These are phyloP conservation scores for Anoura caudifer DNA, from an alignment of 2,113 vertebrate genomes.

Conservation along the genomic window DNA sequence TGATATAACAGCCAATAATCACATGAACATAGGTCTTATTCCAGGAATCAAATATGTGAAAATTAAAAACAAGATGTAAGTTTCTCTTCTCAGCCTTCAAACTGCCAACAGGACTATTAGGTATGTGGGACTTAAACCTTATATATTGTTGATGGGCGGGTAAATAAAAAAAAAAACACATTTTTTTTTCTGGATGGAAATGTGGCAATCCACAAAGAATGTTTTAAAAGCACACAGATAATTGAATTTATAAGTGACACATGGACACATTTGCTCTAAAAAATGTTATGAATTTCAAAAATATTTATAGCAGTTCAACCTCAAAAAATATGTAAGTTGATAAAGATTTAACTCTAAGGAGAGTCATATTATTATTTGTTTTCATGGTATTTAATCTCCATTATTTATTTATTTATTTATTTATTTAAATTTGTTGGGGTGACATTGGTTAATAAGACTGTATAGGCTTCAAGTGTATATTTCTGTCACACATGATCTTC, in stretches of 20 bases:
- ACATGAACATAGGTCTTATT: not conserved
- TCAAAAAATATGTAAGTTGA: not conserved
- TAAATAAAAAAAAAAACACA: not conserved
- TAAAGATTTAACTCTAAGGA: not conserved
- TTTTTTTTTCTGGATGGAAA: not conserved
- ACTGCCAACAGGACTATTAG: not conserved
- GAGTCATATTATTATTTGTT: too few relatives aligned
- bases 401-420: not conserved
- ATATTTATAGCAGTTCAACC: not conserved
- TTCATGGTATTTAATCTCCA: too few relatives aligned
- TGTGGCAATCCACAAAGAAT: not conserved
- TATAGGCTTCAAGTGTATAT: too few relatives aligned
- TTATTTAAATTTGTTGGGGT: too few relatives aligned
- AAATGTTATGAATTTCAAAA: not conserved
- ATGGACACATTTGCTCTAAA: not conserved
- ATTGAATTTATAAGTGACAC: not conserved
- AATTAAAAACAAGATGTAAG: not conserved
- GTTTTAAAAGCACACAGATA: not conserved
- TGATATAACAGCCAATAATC: not conserved
- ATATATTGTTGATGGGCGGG: not conserved
- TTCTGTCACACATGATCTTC: too few relatives aligned
- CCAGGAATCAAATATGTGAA: not conserved
- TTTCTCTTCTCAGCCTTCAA: not conserved
- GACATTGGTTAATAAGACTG: too few relatives aligned
- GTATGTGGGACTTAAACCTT: not conserved